A percentile compares a stretch with the other conserved stretches of the same genome.
phyloP scores from a whole-genome alignment of 1,140 invertebrate genomes.

The Potamilus streckersoni region DNA sequence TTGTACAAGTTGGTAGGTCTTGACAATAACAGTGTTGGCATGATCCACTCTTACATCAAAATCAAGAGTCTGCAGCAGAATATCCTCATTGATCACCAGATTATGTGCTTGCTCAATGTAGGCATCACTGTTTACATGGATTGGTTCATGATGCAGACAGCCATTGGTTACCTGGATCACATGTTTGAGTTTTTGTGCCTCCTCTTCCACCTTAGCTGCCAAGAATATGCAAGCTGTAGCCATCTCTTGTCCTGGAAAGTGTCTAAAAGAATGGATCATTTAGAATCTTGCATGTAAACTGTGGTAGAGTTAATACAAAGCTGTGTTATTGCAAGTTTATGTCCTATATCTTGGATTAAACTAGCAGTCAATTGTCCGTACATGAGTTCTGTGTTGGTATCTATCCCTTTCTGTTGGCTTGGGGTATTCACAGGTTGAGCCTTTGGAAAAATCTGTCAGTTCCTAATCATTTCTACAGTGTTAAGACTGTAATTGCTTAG shows the following conservation, averaged over 20 bases:
- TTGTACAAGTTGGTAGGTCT: conserved; percentile 85
- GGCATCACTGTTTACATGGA: conserved; percentile 71
- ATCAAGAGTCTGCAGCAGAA: conserved; percentile 91
- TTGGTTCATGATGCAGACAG: conserved; percentile 75
- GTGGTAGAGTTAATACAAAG: conserved; percentile 95
- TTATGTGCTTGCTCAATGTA: conserved; percentile 86
- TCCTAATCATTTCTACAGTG: conserved; percentile 73
- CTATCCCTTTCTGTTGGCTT: conserved; percentile 88
- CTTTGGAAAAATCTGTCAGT: conserved; percentile 93
- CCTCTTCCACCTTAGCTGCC: conserved; percentile 97
- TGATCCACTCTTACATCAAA: conserved; percentile 98
- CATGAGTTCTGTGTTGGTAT: conserved; percentile 90
- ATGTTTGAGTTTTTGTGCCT: conserved; percentile 95
- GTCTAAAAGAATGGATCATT: conserved; percentile 90
- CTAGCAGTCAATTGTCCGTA: conserved; percentile 96
- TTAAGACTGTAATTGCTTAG: conserved; percentile 23
- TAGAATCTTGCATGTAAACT: conserved; percentile 99
- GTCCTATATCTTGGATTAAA: conserved; percentile 98
- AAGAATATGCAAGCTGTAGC: conserved; percentile 79
- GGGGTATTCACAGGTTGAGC: conserved; percentile 90
- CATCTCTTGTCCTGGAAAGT: conserved; percentile 75
- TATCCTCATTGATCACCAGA: conserved; percentile 95
- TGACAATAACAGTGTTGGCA: conserved; percentile 96
- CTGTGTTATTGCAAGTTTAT: conserved; percentile 91
- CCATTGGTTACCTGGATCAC: conserved; percentile 91